phyloP scores from a whole-genome alignment of 2,113 vertebrate genomes.

The Carollia perspicillata region DNA sequence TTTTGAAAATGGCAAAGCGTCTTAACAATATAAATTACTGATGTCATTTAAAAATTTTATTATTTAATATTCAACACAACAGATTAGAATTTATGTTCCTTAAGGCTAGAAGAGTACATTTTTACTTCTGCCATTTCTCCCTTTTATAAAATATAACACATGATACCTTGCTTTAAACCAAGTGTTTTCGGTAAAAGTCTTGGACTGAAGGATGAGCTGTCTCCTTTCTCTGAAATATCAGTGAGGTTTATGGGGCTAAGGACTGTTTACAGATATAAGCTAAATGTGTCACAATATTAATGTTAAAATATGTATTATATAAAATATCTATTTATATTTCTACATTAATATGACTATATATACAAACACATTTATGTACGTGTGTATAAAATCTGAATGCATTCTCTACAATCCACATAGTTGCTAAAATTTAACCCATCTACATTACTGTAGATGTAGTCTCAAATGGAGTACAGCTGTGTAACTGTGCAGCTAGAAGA shows the following conservation, averaged over 20 bases:
- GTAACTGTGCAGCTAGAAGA: neutral
- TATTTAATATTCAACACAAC: constrained; percentile 8
- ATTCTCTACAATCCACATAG: neutral
- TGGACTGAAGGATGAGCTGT: neutral
- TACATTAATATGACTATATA: neutral
- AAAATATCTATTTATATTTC: neutral
- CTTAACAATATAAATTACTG: constrained; percentile 23
- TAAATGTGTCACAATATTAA: neutral
- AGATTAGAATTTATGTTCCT: neutral
- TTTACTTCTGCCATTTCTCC: neutral
- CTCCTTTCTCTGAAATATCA: neutral
- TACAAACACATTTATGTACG: neutral
- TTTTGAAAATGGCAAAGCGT: neutral
- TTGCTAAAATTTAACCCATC: neutral
- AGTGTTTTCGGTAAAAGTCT: neutral
- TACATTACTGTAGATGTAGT: neutral
- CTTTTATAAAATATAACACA: neutral
- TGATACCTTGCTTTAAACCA: neutral
- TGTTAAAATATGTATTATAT: neutral
- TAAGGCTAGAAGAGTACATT: neutral
- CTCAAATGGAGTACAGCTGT: neutral
- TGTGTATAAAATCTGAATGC: neutral
- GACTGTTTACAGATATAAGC: neutral
- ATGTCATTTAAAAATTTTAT: neutral
- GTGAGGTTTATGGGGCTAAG: neutral